Evolutionary conservation across 2,888 invertebrate genomes (phyloP).

Genomic region (Philhelius pedissequus): DNA sequence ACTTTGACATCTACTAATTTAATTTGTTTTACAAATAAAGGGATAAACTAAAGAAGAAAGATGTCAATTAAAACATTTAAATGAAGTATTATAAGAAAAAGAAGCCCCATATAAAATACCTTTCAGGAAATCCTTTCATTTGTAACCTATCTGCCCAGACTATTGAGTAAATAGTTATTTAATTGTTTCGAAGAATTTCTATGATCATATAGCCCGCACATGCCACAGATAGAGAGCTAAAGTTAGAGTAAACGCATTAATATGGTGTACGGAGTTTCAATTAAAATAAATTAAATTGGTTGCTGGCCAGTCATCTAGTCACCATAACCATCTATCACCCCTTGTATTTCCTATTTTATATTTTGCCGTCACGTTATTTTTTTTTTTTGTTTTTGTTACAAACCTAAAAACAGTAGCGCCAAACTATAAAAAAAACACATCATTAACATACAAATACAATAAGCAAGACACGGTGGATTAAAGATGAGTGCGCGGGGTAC

Average conservation of each 20-base stretch:
- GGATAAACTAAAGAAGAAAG: too few relatives aligned
- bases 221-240: neutral
- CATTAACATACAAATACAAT: slow-evolving; percentile 59
- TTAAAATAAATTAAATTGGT: slow-evolving; percentile 58
- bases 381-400: neutral
- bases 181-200: slow-evolving; percentile 11
- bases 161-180: slow-evolving; percentile 36
- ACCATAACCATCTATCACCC: neutral
- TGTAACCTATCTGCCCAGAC: neutral
- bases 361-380: neutral
- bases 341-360: slow-evolving; percentile 22
- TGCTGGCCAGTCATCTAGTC: slow-evolving; percentile 4
- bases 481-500: neutral
- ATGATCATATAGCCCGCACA: neutral
- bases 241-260: neutral
- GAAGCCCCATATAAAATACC: neutral
- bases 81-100: too few relatives aligned
- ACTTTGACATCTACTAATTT: too few relatives aligned
- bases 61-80: too few relatives aligned
- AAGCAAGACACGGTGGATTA: slow-evolving; percentile 36
- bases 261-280: slow-evolving; percentile 31
- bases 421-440: slow-evolving; percentile 26
- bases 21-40: too few relatives aligned
- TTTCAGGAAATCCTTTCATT: neutral
- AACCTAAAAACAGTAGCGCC: slow-evolving; percentile 22